phyloP scores from a whole-genome alignment of 1,140 invertebrate species.

The Caenorhabditis brenneri region DNA sequence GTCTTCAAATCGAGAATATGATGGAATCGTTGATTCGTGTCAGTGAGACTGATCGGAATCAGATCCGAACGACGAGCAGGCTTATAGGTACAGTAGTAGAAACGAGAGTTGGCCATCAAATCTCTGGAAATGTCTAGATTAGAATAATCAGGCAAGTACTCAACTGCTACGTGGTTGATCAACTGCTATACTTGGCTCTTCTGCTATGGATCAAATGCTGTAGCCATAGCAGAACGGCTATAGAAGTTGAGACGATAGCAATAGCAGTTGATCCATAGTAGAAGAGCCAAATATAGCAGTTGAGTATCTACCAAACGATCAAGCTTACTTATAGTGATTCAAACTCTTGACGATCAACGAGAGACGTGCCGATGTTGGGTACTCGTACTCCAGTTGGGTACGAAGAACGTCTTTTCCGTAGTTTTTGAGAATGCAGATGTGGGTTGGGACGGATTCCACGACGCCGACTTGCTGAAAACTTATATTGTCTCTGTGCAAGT shows the following conservation, averaged over 20 bases:
- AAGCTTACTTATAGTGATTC: not conserved
- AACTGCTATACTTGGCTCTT: no score
- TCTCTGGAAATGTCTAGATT: not conserved
- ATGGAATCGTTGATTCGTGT: not conserved
- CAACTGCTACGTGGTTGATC: no score
- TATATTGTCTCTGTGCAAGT: not conserved
- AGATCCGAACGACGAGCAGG: not conserved
- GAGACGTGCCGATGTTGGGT: not conserved
- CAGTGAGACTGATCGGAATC: not conserved
- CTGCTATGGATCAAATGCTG: no score
- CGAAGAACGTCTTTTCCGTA: not conserved
- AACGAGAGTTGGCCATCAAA: not conserved
- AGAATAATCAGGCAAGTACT: not conserved
- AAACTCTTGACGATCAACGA: not conserved
- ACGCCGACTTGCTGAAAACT: not conserved
- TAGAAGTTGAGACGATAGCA: no score
- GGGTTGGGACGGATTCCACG: not conserved
- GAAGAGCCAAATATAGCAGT: no score
- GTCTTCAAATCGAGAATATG: not conserved
- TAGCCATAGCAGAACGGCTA: no score
- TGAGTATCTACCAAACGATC: no score
- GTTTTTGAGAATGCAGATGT: constrained; percentile 6
- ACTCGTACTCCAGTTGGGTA: not conserved
- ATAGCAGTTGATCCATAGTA: no score
- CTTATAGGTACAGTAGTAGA: not conserved